Percentiles rank a stretch among this genome's conserved stretches.
phyloP scores from a whole-genome alignment of 2,113 vertebrate genomes.

The Gila orcuttii region DNA sequence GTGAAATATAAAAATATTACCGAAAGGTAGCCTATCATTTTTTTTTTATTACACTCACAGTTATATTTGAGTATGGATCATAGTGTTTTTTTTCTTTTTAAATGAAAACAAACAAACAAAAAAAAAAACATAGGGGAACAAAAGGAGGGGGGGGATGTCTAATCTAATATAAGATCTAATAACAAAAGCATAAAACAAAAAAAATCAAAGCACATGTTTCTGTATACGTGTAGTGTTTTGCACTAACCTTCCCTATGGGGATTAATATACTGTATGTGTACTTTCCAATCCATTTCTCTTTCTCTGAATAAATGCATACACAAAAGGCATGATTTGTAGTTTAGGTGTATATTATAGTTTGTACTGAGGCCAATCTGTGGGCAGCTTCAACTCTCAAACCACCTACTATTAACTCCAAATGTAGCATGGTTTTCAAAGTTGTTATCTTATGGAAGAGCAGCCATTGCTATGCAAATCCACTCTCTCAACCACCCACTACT shows the following conservation, averaged over 20 bases:
- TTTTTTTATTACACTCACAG: no score
- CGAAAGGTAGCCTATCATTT: no score
- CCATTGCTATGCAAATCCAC: slow-evolving; percentile 66
- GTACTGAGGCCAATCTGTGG: slow-evolving; percentile 22
- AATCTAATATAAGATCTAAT: no score
- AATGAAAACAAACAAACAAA: no score
- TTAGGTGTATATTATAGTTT: slow-evolving; percentile 43
- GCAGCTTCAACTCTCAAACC: slow-evolving; percentile 12
- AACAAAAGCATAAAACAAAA: no score
- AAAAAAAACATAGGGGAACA: no score
- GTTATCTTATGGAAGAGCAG: slow-evolving; percentile 36
- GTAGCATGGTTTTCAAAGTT: slow-evolving; percentile 17
- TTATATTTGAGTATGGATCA: no score
- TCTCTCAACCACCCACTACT: slow-evolving; percentile 66
- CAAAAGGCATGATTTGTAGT: neutral
- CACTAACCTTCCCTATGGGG: neutral
- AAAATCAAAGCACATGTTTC: neutral
- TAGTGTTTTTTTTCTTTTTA: no score
- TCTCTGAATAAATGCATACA: neutral
- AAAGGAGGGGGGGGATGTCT: no score
- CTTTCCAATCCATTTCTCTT: neutral
- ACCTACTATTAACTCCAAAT: slow-evolving; percentile 19
- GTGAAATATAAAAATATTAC: no score
- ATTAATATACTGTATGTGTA: neutral
- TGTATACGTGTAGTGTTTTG: neutral